Base-by-base conservation (phyloP, 2,888 invertebrate species). In the Oscheius sp. region DNA sequence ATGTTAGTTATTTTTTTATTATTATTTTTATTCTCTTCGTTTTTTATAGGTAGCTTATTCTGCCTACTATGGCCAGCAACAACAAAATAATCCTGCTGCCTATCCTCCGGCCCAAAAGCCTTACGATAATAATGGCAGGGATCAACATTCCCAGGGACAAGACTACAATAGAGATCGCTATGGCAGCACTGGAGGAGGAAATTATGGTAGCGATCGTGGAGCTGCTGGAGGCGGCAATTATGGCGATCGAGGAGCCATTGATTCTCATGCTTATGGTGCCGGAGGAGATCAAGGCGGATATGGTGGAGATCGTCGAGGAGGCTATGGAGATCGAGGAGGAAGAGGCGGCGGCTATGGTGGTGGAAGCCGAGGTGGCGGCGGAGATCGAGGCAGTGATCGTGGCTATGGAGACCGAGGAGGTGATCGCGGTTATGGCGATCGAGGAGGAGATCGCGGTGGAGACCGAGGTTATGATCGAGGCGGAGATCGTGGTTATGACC, bases 401-500 rank as follows among this genome's bases (percentile, higher is more conserved):
- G 70, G 65, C 3, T 67, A 69, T 25, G 25, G 53, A 31, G 70
- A 64, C 10, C 63, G 15, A 17, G 53, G 55, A 12, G 71, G 57
- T 50, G 63, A 46, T 25, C 31, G 48, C 27, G 69, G 55, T 17
- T 67, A 69, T 25, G 25, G 53, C 20, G 70, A 64, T 8, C 63
- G 15, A 17, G 53, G 55, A 12, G 71, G 57, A 17, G 46, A 5
- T 23, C 33, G 33, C 52, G 64, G 53, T 10, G 69, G 58, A 25
- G 68, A 63, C 17, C 68, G 57, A 15, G 64, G 68, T 25, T 67
- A 67, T 12, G 63, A 57, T 37, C 53, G 48, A 29, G 64, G 53
- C 6, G 69, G 58, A 25, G 71, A 63, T 33, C 68, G 57, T n/a
- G 64, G 71, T 25, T 67, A 67, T 12, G 68, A 57, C 29, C 53